Evolutionary conservation across 2,797 vertebrate genomes (phyloP).

Genomic region (Ptychadena robeensis): DNA sequence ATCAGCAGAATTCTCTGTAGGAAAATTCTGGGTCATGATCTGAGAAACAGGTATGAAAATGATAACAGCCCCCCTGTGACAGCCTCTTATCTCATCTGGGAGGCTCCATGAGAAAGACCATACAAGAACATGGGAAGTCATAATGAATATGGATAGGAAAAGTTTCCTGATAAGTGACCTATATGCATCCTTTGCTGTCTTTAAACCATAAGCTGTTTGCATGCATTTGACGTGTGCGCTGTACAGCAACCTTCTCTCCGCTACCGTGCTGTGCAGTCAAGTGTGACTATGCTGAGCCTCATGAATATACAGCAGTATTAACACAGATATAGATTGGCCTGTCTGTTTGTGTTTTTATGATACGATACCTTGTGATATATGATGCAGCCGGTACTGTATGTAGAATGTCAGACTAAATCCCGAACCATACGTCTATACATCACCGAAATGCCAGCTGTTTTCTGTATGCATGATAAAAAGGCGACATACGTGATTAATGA

Average conservation of each 20-base stretch:
- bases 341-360: conserved; percentile 54
- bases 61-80: too few relatives aligned
- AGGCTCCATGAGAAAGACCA: too few relatives aligned
- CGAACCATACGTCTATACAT: conserved; percentile 40
- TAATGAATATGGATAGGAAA: background rate
- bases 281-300: conserved; percentile 35
- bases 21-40: too few relatives aligned
- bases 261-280: conserved; percentile 8
- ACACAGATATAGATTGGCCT: conserved; percentile 48
- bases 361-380: conserved; percentile 49
- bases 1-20: too few relatives aligned
- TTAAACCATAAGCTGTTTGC: background rate
- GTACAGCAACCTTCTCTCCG: background rate
- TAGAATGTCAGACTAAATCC: conserved; percentile 56
- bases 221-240: conserved; percentile 8
- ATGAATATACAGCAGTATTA: conserved; percentile 52
- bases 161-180: background rate
- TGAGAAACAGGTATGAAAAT: too few relatives aligned
- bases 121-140: too few relatives aligned
- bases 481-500: conserved; percentile 31
- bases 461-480: conserved; percentile 43
- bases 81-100: too few relatives aligned
- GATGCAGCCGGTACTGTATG: conserved; percentile 32
- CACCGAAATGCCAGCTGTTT: conserved; percentile 50
- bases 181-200: background rate